Evolutionary conservation across 2,113 vertebrate species (phyloP).

Genomic region (Herpetotheres cachinnans): DNA sequence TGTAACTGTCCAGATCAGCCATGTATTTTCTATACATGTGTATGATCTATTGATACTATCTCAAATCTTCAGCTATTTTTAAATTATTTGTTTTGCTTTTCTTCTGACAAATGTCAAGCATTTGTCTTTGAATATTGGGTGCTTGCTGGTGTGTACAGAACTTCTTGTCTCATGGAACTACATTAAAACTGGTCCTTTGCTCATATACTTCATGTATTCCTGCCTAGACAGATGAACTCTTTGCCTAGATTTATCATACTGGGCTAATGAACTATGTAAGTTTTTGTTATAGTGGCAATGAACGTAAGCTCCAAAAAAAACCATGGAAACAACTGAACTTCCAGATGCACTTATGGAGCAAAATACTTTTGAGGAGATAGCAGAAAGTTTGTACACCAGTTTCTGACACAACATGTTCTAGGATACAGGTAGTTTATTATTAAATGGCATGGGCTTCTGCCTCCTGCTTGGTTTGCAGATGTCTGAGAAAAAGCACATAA

Average conservation of each 20-base stretch:
- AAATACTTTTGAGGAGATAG: background rate
- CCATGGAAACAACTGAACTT: background rate
- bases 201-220: background rate
- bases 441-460: background rate
- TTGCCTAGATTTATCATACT: background rate
- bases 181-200: background rate
- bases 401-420: background rate
- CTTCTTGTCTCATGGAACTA: background rate
- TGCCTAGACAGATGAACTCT: background rate
- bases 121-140: background rate
- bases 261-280: background rate
- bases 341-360: background rate
- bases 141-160: background rate
- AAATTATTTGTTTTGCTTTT: background rate
- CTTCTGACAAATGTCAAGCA: background rate
- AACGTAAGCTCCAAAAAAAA: background rate
- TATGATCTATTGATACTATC: background rate
- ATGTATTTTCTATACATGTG: background rate
- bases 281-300: background rate
- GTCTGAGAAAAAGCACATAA: background rate
- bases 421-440: background rate
- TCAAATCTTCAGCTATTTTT: background rate
- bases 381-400: background rate
- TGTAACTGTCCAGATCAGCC: background rate
- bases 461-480: background rate